These are phyloP conservation scores for Pachycephala philippinensis DNA, from an alignment of 2,113 vertebrate genomes.

Conservation along the genomic window DNA sequence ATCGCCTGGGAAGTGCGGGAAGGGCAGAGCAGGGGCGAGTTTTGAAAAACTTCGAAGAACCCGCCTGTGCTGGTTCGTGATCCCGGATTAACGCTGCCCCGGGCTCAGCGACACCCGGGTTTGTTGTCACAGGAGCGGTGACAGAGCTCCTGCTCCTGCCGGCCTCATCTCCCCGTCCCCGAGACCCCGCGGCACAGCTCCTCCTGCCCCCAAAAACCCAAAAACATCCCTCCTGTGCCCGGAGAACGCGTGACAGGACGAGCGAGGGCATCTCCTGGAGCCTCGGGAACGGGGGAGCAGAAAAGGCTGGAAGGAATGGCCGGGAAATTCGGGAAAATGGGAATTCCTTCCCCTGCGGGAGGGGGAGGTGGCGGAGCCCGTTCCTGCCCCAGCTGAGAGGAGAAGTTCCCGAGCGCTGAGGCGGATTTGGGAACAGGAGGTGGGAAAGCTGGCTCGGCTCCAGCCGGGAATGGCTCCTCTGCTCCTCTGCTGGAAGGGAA, in stretches of 20 bases:
- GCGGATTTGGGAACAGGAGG: neutral
- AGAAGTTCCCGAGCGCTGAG: neutral
- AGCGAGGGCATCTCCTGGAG: neutral
- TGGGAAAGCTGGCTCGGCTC: neutral
- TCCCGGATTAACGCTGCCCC: neutral
- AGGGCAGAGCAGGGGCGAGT: neutral
- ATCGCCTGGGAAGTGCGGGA: neutral
- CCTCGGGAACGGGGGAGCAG: neutral
- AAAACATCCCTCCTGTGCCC: neutral
- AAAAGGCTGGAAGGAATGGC: neutral
- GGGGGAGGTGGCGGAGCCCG: neutral
- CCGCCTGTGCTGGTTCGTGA: neutral
- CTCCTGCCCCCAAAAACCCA: neutral
- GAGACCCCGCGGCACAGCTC: neutral
- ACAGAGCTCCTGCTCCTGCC: neutral
- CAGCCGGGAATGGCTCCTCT: neutral
- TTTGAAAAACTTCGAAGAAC: neutral
- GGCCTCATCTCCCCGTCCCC: neutral
- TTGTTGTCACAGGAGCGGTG: neutral
- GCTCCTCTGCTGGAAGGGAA: neutral
- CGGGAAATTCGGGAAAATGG: neutral
- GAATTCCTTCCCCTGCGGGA: neutral
- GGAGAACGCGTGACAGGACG: neutral
- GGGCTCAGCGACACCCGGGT: neutral
- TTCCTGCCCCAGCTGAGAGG: neutral